These are phyloP conservation scores for Chrysochloris asiatica DNA, from an alignment of 2,113 vertebrate species.

Conservation along the genomic window DNA sequence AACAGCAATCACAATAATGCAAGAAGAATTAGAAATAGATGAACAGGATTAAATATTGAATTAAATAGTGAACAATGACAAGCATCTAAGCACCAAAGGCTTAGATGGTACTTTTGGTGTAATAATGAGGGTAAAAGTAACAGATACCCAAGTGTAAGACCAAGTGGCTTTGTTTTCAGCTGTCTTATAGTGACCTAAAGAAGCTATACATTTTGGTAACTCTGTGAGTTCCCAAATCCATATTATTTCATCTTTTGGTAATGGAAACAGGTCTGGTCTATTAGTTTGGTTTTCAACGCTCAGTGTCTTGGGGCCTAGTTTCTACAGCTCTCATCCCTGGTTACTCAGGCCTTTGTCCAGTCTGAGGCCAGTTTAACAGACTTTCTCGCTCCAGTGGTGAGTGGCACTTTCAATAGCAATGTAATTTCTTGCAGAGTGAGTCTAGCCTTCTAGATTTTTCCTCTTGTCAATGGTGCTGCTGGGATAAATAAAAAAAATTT, in stretches of 20 bases:
- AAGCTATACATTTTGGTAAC: background rate
- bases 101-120: background rate
- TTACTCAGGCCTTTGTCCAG: background rate
- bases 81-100: background rate
- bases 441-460: background rate
- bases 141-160: background rate
- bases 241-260: conserved; percentile 33
- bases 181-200: background rate
- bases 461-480: background rate
- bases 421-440: background rate
- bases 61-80: background rate
- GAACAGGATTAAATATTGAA: background rate
- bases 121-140: background rate
- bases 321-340: background rate
- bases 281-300: conserved; percentile 12
- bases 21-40: background rate
- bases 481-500: too few relatives aligned
- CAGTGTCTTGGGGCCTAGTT: background rate
- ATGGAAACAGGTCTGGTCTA: conserved; percentile 50
- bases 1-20: background rate
- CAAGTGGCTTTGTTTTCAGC: background rate
- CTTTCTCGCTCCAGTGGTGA: background rate
- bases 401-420: background rate
- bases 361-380: background rate
- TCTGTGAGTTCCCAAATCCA: conserved; percentile 9